phyloP scores from a whole-genome alignment of 1,140 invertebrate species.

The Drosophila repletoides region DNA sequence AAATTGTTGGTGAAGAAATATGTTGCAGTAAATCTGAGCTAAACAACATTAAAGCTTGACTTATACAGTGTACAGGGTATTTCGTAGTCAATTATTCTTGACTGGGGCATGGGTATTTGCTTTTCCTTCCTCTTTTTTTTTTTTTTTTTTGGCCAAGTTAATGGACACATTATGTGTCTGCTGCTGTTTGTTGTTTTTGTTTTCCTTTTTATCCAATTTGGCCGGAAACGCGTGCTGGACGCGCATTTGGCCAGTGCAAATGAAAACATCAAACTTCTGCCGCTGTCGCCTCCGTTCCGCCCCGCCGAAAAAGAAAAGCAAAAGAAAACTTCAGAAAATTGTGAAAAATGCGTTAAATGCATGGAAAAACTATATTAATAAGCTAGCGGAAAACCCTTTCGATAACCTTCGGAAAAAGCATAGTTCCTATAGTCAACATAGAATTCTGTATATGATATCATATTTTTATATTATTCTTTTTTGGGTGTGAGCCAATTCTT shows the following conservation, averaged over 20 bases:
- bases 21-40: no score
- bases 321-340: neutral
- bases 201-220: neutral
- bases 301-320: neutral
- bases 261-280: conserved; percentile 49
- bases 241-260: conserved; percentile 61
- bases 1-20: no score
- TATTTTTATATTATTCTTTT: neutral
- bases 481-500: conserved; percentile 37
- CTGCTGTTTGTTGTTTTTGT: neutral
- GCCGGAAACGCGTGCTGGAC: conserved; percentile 64
- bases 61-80: neutral
- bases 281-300: neutral
- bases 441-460: conserved; percentile 44
- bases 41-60: no score
- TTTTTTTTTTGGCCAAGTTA: conserved; percentile 29
- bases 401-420: neutral
- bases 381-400: conserved; percentile 5
- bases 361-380: neutral
- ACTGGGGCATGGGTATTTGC: neutral
- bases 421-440: no score
- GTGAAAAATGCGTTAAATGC: conserved; percentile 41
- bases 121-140: neutral
- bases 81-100: neutral
- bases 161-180: conserved; percentile 52